Conservation (phyloP, 1,140 invertebrate genomes). For the Limonius californicus region DNA sequence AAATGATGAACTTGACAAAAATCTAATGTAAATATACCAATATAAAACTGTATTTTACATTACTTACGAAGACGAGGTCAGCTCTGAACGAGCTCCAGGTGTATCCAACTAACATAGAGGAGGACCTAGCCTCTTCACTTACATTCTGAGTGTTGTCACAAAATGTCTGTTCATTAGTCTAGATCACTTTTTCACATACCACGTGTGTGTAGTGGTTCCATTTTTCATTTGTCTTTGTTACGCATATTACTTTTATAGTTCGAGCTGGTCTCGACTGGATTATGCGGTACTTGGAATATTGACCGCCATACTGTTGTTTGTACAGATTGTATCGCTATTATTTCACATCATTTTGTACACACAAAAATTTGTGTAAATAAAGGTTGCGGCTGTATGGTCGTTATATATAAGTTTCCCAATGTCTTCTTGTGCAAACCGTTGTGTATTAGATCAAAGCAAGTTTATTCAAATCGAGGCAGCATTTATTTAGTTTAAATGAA, state of each 20-base stretch:
- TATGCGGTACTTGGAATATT: slow-evolving; percentile 1
- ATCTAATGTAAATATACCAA: slow-evolving; percentile 7
- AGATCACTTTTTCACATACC: not conserved
- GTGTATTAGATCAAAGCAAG: too few relatives aligned
- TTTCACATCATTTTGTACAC: slow-evolving; percentile 45
- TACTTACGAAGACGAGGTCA: slow-evolving; percentile 2
- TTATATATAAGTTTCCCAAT: slow-evolving; percentile 7
- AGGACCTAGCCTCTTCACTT: slow-evolving; percentile 39
- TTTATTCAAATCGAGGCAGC: too few relatives aligned
- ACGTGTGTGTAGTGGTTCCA: slow-evolving; percentile 5
- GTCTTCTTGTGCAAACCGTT: too few relatives aligned
- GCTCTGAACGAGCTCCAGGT: slow-evolving; percentile 1
- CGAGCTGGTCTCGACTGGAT: slow-evolving; percentile 35
- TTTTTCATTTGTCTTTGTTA: slow-evolving; percentile 10
- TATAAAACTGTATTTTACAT: not conserved
- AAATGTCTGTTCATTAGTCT: slow-evolving; percentile 8
- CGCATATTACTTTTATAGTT: slow-evolving; percentile 24
- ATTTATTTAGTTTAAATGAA: too few relatives aligned
- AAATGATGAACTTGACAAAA: slow-evolving; percentile 8
- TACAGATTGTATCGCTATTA: slow-evolving; percentile 26
- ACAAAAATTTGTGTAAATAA: slow-evolving; percentile 46
- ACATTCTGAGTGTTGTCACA: slow-evolving; percentile 40
- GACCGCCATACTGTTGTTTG: slow-evolving; percentile 29
- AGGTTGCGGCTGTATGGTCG: slow-evolving; percentile 16
- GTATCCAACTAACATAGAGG: slow-evolving; percentile 26